Conservation (phyloP, 2,797 vertebrate genomes). For the Pipistrellus pipistrellus region DNA sequence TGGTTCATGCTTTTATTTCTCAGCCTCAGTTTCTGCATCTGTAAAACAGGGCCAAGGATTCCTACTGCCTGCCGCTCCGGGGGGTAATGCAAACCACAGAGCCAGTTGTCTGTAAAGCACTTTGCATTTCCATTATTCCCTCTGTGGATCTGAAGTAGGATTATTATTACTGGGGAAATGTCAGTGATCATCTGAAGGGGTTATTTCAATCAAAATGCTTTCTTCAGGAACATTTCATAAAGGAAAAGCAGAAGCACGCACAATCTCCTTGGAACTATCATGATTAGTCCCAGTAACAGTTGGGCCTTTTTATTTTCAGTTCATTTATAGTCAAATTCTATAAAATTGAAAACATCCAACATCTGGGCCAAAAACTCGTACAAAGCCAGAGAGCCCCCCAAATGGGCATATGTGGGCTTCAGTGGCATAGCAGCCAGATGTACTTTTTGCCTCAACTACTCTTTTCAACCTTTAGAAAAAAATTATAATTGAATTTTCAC, state of each 20-base stretch:
- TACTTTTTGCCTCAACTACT: constrained; percentile 74
- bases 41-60: constrained; percentile 67
- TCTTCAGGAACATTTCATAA: constrained; percentile 79
- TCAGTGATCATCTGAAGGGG: constrained; percentile 68
- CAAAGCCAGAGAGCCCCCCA: constrained; percentile 77
- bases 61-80: neutral
- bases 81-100: neutral
- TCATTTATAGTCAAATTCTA: constrained; percentile 85
- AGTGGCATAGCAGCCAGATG: constrained; percentile 73
- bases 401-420: constrained; percentile 78
- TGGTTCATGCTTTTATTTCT: neutral
- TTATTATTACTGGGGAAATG: constrained; percentile 75
- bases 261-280: constrained; percentile 79
- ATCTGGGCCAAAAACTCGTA: constrained; percentile 82
- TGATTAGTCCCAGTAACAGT: constrained; percentile 85
- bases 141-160: neutral
- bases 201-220: constrained; percentile 81
- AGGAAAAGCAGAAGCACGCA: constrained; percentile 74
- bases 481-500: constrained; percentile 62
- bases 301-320: constrained; percentile 79
- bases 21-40: constrained; percentile 76
- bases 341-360: constrained; percentile 85
- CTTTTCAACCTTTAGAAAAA: constrained; percentile 72
- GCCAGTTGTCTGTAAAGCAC: neutral
- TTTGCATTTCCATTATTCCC: neutral